Conservation (phyloP, 2,797 vertebrate species). For the Erpetoichthys calabaricus region DNA sequence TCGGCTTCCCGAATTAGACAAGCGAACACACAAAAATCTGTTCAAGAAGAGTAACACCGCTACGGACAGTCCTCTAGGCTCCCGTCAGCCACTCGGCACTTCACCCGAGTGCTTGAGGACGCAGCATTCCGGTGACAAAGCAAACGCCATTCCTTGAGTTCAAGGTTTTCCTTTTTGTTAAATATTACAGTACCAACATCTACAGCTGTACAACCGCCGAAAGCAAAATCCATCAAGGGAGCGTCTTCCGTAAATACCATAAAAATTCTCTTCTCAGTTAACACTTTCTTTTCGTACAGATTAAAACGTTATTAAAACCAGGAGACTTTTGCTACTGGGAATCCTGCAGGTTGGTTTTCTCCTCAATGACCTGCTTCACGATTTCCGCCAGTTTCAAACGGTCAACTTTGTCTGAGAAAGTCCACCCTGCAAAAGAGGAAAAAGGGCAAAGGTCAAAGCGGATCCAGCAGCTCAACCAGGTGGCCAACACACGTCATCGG, state of each 20-base stretch:
- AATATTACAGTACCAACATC: conserved; percentile 77
- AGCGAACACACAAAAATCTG: too few species aligned
- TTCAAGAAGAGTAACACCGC: too few species aligned
- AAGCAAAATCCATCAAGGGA: conserved; percentile 62
- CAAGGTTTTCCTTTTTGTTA: conserved; percentile 41
- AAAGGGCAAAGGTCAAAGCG: not conserved
- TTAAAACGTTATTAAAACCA: conserved; percentile 45
- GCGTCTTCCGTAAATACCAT: conserved; percentile 50
- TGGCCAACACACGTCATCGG: not conserved
- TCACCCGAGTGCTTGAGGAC: too few species aligned
- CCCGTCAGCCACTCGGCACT: too few species aligned
- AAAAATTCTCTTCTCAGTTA: conserved; percentile 86
- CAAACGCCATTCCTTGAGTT: too few species aligned
- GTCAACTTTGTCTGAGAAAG: conserved; percentile 92
- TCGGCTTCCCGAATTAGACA: too few species aligned
- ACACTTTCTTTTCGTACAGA: conserved; percentile 70
- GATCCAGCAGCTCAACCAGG: not conserved
- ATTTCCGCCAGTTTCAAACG: conserved; percentile 96
- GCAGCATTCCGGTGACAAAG: too few species aligned
- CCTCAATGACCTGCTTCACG: conserved; percentile 94
- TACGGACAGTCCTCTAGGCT: too few species aligned
- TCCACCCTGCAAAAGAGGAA: conserved; percentile 62
- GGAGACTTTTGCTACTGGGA: conserved; percentile 67
- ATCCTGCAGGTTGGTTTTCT: conserved; percentile 82
- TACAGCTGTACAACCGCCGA: conserved; percentile 82